Percentiles rank a stretch among this genome's conserved stretches.
Evolutionary conservation across 1,140 invertebrate species (phyloP).

Genomic region (Sitophilus oryzae): DNA sequence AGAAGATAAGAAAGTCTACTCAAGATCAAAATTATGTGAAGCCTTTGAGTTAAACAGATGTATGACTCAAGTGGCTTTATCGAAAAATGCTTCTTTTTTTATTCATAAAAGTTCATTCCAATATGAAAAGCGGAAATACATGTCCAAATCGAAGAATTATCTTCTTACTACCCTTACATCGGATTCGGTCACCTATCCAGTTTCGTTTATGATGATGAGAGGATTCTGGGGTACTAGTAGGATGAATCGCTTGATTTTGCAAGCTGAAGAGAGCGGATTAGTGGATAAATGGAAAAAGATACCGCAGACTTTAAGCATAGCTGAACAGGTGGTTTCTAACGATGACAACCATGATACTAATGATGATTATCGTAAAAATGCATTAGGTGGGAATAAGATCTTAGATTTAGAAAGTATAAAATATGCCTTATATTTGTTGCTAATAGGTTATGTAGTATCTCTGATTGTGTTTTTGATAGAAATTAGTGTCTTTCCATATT

Average conservation of each 20-base stretch:
- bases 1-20: background rate
- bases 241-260: conserved; percentile 11
- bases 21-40: conserved; percentile 2
- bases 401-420: too few relatives aligned
- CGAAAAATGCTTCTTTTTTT: conserved; percentile 7
- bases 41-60: background rate
- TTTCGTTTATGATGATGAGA: conserved; percentile 18
- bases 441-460: too few relatives aligned
- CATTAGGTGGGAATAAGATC: too few relatives aligned
- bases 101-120: conserved; percentile 1
- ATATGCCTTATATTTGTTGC: too few relatives aligned
- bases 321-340: too few relatives aligned
- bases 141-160: background rate
- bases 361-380: too few relatives aligned
- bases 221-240: conserved; percentile 16
- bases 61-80: conserved; percentile 2
- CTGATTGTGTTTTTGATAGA: too few relatives aligned
- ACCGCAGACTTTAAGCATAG: too few relatives aligned
- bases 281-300: conserved; percentile 11
- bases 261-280: conserved; percentile 5
- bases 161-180: conserved; percentile 1
- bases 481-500: too few relatives aligned
- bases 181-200: conserved; percentile 8
- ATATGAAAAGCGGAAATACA: conserved; percentile 1
- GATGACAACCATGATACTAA: too few relatives aligned